A percentile compares a stretch with the other conserved stretches of the same genome.
phyloP scores from a whole-genome alignment of 2,888 invertebrate species.

The Pandemis corylana region DNA sequence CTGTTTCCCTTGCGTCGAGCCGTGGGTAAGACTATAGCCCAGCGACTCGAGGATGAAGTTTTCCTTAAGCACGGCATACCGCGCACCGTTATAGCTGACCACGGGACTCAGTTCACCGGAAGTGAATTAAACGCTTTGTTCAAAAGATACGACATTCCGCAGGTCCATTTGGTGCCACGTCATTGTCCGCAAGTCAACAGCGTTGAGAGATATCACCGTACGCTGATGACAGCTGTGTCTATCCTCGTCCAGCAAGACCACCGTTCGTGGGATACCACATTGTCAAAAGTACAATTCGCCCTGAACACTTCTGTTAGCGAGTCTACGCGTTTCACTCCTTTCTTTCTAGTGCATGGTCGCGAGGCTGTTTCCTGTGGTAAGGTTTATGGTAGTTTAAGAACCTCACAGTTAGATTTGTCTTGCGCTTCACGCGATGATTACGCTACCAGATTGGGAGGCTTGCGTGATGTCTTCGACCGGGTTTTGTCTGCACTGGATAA shows the following conservation, averaged over 20 bases:
- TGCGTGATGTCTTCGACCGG: neutral
- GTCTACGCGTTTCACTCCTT: neutral
- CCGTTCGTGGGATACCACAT: neutral
- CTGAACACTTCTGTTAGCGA: neutral
- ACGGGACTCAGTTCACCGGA: neutral
- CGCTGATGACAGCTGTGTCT: neutral
- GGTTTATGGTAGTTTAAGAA: neutral
- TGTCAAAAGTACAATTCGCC: neutral
- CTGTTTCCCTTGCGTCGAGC: neutral
- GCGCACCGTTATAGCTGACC: neutral
- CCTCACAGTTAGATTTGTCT: neutral
- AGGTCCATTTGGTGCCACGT: neutral
- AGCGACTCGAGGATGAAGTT: neutral
- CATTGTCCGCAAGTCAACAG: neutral
- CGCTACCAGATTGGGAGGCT: neutral
- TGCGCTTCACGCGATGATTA: neutral
- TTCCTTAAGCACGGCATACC: neutral
- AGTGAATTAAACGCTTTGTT: neutral
- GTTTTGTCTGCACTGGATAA: neutral
- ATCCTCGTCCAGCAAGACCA: neutral
- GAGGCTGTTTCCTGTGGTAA: neutral
- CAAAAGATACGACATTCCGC: neutral
- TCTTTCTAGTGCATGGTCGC: neutral
- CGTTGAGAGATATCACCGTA: neutral
- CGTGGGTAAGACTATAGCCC: neutral